Conservation (phyloP, 2,888 invertebrate genomes). For the Mythimna loreyi region DNA sequence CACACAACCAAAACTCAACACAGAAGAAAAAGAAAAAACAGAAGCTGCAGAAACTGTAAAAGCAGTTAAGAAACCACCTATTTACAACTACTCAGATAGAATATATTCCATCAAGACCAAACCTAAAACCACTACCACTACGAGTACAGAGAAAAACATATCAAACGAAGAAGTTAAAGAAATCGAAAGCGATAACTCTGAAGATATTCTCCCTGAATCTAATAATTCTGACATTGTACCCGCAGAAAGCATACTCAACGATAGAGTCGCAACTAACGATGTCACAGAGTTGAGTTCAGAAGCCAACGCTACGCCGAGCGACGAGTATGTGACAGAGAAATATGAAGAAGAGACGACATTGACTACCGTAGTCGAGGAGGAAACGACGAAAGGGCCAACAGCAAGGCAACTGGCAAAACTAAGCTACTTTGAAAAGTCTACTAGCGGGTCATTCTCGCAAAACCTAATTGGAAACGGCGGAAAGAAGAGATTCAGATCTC, state of each 20-base stretch:
- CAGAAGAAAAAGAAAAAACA: background rate
- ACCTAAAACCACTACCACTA: slow-evolving; percentile 34
- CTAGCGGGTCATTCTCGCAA: slow-evolving; percentile 65
- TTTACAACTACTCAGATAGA: slow-evolving; percentile 53
- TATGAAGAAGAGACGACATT: slow-evolving; percentile 62
- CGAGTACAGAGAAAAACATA: slow-evolving; percentile 41
- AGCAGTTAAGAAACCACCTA: slow-evolving; percentile 20
- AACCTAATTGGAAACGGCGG: slow-evolving; percentile 77
- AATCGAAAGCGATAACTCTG: slow-evolving; percentile 4
- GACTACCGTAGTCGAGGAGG: slow-evolving; percentile 56
- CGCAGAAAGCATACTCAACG: slow-evolving; percentile 49
- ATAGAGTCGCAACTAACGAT: slow-evolving; percentile 43
- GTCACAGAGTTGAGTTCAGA: slow-evolving; percentile 58
- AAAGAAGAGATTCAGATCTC: slow-evolving; percentile 79
- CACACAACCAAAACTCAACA: background rate
- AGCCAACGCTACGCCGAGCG: slow-evolving; percentile 63
- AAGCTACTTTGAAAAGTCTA: slow-evolving; percentile 77
- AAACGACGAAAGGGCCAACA: slow-evolving; percentile 66
- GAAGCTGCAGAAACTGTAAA: slow-evolving; percentile 7
- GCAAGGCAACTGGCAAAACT: slow-evolving; percentile 77
- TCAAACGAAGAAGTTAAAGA: slow-evolving; percentile 12
- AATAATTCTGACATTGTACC: slow-evolving; percentile 43
- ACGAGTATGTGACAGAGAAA: slow-evolving; percentile 66
- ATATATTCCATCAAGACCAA: slow-evolving; percentile 53
- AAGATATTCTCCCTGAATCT: slow-evolving; percentile 14